A percentile compares a stretch with the other conserved stretches of the same genome.
Conservation (phyloP, 2,888 invertebrate genomes). For the Trachelus troglodyta region DNA sequence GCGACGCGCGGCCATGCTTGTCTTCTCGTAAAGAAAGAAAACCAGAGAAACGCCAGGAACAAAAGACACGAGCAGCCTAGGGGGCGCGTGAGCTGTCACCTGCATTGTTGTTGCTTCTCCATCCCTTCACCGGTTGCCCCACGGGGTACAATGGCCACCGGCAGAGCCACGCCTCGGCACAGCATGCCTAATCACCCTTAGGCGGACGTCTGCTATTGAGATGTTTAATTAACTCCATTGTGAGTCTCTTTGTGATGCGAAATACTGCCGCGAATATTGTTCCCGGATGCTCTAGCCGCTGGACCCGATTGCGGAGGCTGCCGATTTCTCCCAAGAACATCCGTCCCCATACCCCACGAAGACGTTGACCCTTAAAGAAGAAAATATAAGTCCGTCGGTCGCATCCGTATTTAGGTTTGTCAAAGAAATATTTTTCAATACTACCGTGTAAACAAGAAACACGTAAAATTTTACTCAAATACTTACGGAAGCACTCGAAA, state of each 20-base stretch:
- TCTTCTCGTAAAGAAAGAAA: conserved; percentile 51
- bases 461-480: neutral
- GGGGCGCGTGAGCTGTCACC: conserved; percentile 57
- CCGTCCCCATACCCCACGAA: neutral
- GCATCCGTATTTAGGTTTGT: neutral
- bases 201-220: conserved; percentile 62
- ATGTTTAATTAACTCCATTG: conserved; percentile 64
- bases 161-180: conserved; percentile 52
- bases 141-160: conserved; percentile 53
- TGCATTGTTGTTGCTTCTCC: conserved; percentile 53
- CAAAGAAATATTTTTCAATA: neutral
- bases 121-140: conserved; percentile 24
- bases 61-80: conserved; percentile 45
- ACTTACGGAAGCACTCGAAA: neutral
- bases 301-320: neutral
- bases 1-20: conserved; percentile 36
- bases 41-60: conserved; percentile 53
- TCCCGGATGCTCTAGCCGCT: neutral
- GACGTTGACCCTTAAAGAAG: neutral
- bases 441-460: neutral
- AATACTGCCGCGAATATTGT: conserved; percentile 1
- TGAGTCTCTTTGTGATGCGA: conserved; percentile 22
- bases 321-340: neutral
- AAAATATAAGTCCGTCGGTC: too few species aligned
- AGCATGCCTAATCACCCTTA: conserved; percentile 61